Evolutionary conservation across 2,113 vertebrate genomes (phyloP), one percentile per base, ranked within the genome.

Genomic region (Agelaius tricolor): DNA sequence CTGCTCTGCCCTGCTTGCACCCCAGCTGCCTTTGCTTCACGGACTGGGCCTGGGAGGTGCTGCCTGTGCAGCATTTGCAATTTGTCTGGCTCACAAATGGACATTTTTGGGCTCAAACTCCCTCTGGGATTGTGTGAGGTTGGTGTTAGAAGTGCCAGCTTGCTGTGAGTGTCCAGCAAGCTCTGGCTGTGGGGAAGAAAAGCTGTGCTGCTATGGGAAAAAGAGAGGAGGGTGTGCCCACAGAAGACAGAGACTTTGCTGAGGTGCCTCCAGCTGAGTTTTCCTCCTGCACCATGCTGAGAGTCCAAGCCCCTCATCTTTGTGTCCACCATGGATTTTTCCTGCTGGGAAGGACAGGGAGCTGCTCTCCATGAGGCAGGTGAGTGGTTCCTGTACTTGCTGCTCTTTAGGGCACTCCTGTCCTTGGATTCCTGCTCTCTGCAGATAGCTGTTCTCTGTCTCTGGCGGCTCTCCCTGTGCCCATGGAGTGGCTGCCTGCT

Each of bases 51-150:
- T 10, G 19, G 14, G 9, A n/a, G 9, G 13, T 1, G 5, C 8
- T 3, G 68, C 41, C 27, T n/a, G 27, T 0, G 3, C 7, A 5
- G 55, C 4, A 0, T 13, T 15, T 49, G 41, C 4, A 2, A 1
- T 39, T 44, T 55, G 27, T 6, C n/a, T 74, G 51, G 2, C 69
- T 87, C n/a, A 22, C 33, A 30, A 71, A 14, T 39, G 20, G 35
- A 17, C 7, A 1, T 51, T 26, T 62, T 28, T 9, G 7, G 39
- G 30, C 44, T 61, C 35, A 18, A 7, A 55, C 21, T 37, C 11
- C 11, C 13, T 4, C 16, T 8, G n/a, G 27, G 28, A 13, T 10
- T 31, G 37, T 37, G 44, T 1, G 2, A 71, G 22, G n/a, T n/a
- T 24, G 39, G n/a, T 20, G 46, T 79, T 4, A 0, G 28, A 31